phyloP scores from a whole-genome alignment of 2,113 vertebrate genomes.

The Hydrolagus affinis region DNA sequence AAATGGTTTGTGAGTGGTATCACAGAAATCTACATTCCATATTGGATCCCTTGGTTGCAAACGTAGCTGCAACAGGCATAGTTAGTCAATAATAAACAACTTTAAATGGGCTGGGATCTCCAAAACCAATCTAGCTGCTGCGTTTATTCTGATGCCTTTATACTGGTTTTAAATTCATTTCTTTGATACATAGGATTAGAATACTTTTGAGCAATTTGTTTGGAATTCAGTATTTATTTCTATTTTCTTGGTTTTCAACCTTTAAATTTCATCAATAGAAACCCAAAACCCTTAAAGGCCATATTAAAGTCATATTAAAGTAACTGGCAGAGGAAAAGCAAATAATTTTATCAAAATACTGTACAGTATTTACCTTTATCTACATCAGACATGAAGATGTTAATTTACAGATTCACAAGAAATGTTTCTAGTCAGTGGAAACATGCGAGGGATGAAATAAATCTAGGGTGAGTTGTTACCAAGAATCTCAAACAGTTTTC shows the following conservation, averaged over 20 bases:
- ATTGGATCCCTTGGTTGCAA: too few species aligned
- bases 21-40: too few species aligned
- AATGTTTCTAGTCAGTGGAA: neutral
- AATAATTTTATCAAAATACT: neutral
- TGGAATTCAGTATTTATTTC: neutral
- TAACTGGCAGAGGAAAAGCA: neutral
- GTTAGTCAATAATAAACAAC: neutral
- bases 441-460: neutral
- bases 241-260: neutral
- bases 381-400: neutral
- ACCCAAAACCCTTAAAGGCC: neutral
- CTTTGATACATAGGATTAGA: neutral
- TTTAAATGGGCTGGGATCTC: neutral
- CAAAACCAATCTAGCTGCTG: neutral
- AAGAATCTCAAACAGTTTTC: slow-evolving; percentile 22
- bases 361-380: neutral
- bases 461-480: neutral
- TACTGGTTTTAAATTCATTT: neutral
- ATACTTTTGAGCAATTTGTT: neutral
- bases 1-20: too few species aligned
- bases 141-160: neutral
- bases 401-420: neutral
- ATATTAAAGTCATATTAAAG: neutral
- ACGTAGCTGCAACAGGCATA: too few species aligned
- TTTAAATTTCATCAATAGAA: neutral